Evolutionary conservation across 1,140 invertebrate genomes (phyloP).

Genomic region (Drosophila burlai): DNA sequence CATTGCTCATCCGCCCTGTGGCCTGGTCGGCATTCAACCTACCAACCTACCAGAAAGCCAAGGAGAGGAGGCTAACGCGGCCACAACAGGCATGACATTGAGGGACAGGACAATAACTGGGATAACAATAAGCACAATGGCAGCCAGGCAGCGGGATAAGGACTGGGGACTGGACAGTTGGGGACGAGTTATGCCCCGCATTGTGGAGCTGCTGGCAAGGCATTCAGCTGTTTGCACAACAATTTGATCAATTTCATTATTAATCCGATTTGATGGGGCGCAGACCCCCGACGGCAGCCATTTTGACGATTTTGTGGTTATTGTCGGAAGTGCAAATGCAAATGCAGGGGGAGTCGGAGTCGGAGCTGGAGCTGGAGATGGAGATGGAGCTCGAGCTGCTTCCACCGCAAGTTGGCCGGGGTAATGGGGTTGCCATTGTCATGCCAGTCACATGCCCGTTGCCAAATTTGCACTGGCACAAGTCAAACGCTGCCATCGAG

Average conservation of each 20-base stretch:
- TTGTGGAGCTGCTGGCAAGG: conserved; percentile 19
- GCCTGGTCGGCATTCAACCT: conserved; percentile 19
- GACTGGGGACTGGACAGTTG: conserved; percentile 7
- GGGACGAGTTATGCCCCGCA: conserved; percentile 28
- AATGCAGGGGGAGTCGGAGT: background rate
- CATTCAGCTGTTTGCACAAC: conserved; percentile 58
- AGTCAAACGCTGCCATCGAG: conserved; percentile 48
- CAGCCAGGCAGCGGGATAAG: background rate
- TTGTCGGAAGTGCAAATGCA: conserved; percentile 53
- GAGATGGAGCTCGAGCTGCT: background rate
- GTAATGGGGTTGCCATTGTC: conserved; percentile 24
- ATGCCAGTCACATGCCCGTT: conserved; percentile 63
- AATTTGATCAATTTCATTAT: conserved; percentile 62
- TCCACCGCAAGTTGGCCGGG: background rate
- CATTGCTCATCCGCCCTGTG: conserved; percentile 24
- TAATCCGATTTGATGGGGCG: conserved; percentile 54
- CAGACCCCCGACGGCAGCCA: conserved; percentile 26
- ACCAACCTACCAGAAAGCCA: conserved; percentile 4
- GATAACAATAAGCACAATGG: conserved; percentile 50
- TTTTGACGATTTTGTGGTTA: conserved; percentile 54
- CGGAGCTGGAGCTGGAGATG: conserved; percentile 1
- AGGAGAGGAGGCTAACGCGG: background rate
- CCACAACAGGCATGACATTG: conserved; percentile 36
- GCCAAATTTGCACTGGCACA: conserved; percentile 66
- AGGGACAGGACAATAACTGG: conserved; percentile 36